Conservation (phyloP, 64 coral and sea anemone genomes). For the Catalaphyllia jardinei region DNA sequence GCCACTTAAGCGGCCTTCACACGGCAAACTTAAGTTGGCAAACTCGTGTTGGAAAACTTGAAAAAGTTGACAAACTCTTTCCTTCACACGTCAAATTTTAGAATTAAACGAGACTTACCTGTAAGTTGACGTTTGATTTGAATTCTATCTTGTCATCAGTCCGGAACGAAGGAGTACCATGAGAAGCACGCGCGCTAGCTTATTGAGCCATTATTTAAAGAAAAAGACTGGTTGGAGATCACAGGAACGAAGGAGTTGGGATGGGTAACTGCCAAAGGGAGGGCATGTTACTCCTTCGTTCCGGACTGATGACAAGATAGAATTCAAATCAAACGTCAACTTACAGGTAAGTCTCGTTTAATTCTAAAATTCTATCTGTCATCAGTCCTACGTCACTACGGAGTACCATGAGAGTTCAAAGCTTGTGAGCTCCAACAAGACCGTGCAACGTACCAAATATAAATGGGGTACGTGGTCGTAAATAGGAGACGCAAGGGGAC, state of each 20-base stretch:
- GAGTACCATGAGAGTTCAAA: constrained; percentile 31
- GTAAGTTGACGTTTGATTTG: constrained; percentile 67
- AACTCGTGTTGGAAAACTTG: no score
- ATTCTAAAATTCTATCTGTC: constrained; percentile 39
- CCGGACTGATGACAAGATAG: constrained; percentile 73
- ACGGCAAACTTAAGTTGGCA: no score
- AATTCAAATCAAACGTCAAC: constrained; percentile 55
- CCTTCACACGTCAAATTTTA: no score
- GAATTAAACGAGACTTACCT: background rate
- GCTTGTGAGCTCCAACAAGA: background rate
- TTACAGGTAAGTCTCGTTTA: constrained; percentile 51
- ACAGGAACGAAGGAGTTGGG: no score
- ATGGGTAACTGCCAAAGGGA: background rate
- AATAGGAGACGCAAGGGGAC: background rate
- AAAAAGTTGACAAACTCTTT: no score
- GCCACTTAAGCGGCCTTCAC: no score
- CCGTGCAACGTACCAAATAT: no score
- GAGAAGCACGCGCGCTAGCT: constrained; percentile 6
- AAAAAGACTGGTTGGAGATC: no score
- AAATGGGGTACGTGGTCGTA: background rate
- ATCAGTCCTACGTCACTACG: constrained; percentile 32
- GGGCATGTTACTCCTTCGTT: constrained; percentile 74
- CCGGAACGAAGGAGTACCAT: constrained; percentile 79
- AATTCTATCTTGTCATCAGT: constrained; percentile 72
- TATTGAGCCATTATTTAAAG: no score